Evolutionary conservation across 2,888 invertebrate genomes (phyloP), one percentile per base, ranked within the genome.

Genomic region (Octodonta nipae): DNA sequence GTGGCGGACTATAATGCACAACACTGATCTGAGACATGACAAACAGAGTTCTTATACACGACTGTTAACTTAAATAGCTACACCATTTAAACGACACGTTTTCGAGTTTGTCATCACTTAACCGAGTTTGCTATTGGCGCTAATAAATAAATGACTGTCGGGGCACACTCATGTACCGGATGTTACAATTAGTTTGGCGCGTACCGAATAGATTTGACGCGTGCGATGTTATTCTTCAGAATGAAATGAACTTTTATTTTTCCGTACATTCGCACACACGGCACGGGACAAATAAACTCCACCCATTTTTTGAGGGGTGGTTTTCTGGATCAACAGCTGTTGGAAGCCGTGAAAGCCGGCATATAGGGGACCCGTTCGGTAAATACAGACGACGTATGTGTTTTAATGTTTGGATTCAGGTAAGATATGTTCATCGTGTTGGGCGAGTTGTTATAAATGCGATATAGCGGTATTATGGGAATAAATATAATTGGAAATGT

Each of bases 1-100:
- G 63, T 44, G 70, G 66, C 5, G 70, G 69, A 61, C 67, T 68
- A 54, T 71, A 70, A 51, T 70, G 67, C 41, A 71, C 70, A 40
- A 71, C 68, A 54, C 70, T 68, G 46, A 72, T 63, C 42, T 71
- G 46, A 28, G 52, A 47, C 52, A 52, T 52, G 16, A 38, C 34
- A 26, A 29, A 8, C 6, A 5, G 8, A 17, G 5, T 17, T 6
- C 5, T 5, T 17, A 17, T 8, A 17, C 17, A 17, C 6, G 8
- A 6, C 17, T 17, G 6, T 17, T 17, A 8, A 17, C 5, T 6
- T 17, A 17, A 17, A 17, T 17, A 6, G 8, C 8, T 28, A 14
- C 7, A 7, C 11, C 17, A 14, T 14, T 22, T 22, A 15, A 15
- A 20, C n/a, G n/a, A 13, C 12, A 32, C n/a, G n/a, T n/a, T n/a